Percentiles rank a stretch among this genome's conserved stretches.
Evolutionary conservation across 2,113 vertebrate genomes (phyloP).

Genomic region (Ameiurus melas): DNA sequence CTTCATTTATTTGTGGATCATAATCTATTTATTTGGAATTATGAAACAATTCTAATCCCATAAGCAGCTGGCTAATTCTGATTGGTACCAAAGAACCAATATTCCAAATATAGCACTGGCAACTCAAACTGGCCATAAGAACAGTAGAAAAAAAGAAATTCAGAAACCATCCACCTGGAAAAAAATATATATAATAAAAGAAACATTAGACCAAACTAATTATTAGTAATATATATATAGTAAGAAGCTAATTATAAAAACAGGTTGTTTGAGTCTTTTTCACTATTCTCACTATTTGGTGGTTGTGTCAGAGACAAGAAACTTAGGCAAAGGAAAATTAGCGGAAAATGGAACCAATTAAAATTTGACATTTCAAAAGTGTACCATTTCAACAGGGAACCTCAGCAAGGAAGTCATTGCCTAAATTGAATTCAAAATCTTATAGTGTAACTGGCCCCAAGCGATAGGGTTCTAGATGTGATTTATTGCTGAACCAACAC

Average conservation of each 20-base stretch:
- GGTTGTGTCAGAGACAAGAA: not conserved
- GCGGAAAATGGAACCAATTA: not conserved
- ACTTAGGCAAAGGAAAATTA: not conserved
- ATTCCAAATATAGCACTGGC: not conserved
- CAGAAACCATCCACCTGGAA: not conserved
- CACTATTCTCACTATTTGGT: not conserved
- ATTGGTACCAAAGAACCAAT: not conserved
- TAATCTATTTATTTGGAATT: too few species aligned
- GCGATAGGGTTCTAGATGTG: not conserved
- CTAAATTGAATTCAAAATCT: constrained; percentile 18
- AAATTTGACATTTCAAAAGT: constrained; percentile 3
- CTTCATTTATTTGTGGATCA: too few species aligned
- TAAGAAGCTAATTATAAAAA: not conserved
- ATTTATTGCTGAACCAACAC: not conserved
- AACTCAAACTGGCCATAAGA: not conserved
- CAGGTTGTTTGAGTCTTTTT: not conserved
- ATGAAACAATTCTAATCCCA: too few species aligned
- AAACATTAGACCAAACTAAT: not conserved
- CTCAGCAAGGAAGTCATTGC: not conserved
- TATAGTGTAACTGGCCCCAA: constrained; percentile 23
- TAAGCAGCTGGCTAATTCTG: not conserved
- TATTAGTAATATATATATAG: too few species aligned
- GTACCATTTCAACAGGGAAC: not conserved
- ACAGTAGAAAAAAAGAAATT: not conserved
- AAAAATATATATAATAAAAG: not conserved